Evolutionary conservation across 2,113 vertebrate species (phyloP).

Genomic region (Rhinolophus ferrumequinum): DNA sequence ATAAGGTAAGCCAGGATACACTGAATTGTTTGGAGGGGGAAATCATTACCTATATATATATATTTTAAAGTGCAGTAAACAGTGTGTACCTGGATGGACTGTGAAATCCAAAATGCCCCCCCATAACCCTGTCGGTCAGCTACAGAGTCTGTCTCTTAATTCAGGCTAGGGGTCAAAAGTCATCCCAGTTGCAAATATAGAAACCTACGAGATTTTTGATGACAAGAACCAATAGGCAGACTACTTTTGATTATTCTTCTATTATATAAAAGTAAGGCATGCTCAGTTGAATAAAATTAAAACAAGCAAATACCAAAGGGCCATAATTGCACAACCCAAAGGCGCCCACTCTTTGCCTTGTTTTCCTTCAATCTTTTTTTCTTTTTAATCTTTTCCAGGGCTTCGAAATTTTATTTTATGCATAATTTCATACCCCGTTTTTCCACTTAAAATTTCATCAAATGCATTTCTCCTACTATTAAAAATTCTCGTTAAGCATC

Average conservation of each 20-base stretch:
- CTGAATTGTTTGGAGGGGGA: not conserved
- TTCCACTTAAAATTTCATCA: slow-evolving; percentile 53
- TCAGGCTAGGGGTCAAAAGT: not conserved
- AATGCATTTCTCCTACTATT: slow-evolving; percentile 13
- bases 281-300: not conserved
- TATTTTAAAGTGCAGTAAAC: not conserved
- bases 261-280: not conserved
- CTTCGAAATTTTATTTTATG: slow-evolving; percentile 50
- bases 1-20: not conserved
- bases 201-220: not conserved
- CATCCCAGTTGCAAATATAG: not conserved
- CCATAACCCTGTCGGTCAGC: accelerated
- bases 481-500: slow-evolving; percentile 19
- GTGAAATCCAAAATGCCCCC: not conserved
- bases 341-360: not conserved
- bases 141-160: not conserved
- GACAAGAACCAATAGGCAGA: not conserved
- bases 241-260: not conserved
- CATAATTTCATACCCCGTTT: slow-evolving; percentile 47
- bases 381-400: not conserved
- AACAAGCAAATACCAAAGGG: not conserved
- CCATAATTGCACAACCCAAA: not conserved
- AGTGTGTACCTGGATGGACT: not conserved
- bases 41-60: not conserved
- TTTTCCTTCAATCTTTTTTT: slow-evolving; percentile 9